Evolutionary conservation across 1,140 invertebrate genomes (phyloP).

Genomic region (Ruditapes philippinarum): DNA sequence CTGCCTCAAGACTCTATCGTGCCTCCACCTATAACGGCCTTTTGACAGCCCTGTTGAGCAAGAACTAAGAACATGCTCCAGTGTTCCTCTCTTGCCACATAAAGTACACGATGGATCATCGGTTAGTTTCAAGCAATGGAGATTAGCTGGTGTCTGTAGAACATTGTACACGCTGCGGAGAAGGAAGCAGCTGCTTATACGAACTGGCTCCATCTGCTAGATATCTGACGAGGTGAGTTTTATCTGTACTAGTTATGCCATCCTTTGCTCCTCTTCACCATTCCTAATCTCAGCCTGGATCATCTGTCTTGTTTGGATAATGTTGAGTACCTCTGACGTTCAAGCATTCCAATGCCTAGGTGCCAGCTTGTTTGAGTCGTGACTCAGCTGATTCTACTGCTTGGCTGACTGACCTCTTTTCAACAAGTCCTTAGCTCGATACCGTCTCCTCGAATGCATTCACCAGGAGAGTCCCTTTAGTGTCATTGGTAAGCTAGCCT

Average conservation of each 20-base stretch:
- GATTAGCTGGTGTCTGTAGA: slow-evolving; percentile 12
- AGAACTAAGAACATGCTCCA: too few relatives aligned
- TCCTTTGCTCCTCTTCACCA: too few relatives aligned
- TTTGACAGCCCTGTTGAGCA: too few relatives aligned
- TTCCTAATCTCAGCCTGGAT: slow-evolving; percentile 4
- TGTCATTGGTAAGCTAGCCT: not conserved
- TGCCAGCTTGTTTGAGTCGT: not conserved
- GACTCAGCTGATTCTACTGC: too few relatives aligned
- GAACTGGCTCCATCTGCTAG: too few relatives aligned
- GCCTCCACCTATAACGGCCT: too few relatives aligned
- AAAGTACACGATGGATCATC: too few relatives aligned
- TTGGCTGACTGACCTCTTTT: slow-evolving; percentile 26
- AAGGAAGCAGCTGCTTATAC: not conserved
- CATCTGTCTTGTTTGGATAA: slow-evolving; percentile 1
- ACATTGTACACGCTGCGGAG: slow-evolving; percentile 23
- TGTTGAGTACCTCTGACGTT: too few relatives aligned
- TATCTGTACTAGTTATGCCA: not conserved
- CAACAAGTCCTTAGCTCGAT: not conserved
- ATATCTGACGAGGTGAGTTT: slow-evolving; percentile 33
- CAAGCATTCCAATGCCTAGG: not conserved
- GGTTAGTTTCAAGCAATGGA: not conserved
- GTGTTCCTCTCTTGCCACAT: too few relatives aligned
- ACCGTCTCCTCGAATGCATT: not conserved
- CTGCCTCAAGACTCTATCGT: too few relatives aligned
- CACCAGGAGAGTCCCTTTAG: slow-evolving; percentile 17